Evolutionary conservation across 2,113 vertebrate species (phyloP).

Genomic region (Meriones unguiculatus): DNA sequence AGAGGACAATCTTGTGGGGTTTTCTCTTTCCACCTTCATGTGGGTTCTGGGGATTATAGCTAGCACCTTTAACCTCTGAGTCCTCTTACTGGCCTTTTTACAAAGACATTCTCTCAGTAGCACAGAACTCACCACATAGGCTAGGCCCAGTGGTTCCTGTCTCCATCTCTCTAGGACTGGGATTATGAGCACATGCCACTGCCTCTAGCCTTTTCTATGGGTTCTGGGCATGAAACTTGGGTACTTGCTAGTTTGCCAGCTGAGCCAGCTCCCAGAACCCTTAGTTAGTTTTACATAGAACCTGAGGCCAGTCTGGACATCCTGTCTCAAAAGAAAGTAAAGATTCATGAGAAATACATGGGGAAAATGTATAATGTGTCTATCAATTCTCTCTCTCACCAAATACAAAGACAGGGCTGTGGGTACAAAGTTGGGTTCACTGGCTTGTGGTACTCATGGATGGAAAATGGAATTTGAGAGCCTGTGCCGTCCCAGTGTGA

Average conservation of each 20-base stretch:
- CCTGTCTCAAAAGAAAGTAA: neutral
- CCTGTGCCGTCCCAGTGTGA: neutral
- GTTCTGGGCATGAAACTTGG: neutral
- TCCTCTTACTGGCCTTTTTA: neutral
- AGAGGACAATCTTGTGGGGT: neutral
- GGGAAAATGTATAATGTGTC: neutral
- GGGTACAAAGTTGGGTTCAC: neutral
- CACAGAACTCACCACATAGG: neutral
- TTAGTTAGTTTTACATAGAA: neutral
- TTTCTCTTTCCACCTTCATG: neutral
- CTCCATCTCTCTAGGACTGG: neutral
- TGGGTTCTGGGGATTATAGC: neutral
- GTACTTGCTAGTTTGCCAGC: neutral
- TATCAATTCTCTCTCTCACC: neutral
- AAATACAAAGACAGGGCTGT: neutral
- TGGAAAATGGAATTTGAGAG: neutral
- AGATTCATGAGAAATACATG: neutral
- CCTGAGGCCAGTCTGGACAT: neutral
- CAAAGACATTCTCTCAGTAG: neutral
- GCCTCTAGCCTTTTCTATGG: neutral
- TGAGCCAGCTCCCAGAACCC: neutral
- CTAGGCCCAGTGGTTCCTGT: neutral
- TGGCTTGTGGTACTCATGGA: neutral
- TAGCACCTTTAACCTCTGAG: neutral
- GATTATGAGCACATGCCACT: neutral